Conservation (phyloP, 2,888 invertebrate genomes). For the Metopia argyrocephala region DNA sequence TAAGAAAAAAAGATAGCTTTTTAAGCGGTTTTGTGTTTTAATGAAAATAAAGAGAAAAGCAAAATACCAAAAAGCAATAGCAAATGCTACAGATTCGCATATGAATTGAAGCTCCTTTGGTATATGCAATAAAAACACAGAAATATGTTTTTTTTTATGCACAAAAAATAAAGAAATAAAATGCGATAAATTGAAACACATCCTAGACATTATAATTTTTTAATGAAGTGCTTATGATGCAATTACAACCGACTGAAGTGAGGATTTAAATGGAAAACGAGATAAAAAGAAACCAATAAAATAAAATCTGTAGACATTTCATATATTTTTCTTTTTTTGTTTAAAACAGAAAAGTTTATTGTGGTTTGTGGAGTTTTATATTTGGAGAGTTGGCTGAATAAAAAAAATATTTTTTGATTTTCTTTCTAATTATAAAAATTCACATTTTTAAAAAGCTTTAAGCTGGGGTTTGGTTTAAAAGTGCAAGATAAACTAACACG, state of each 20-base stretch:
- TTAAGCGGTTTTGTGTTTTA: slow-evolving; percentile 64
- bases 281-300: slow-evolving; percentile 30
- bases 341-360: slow-evolving; percentile 40
- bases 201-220: slow-evolving; percentile 73
- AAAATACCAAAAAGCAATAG: slow-evolving; percentile 16
- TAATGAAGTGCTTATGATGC: slow-evolving; percentile 76
- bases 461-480: no score
- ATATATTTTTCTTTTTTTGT: slow-evolving; percentile 21
- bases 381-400: background rate
- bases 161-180: slow-evolving; percentile 16
- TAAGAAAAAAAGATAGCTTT: slow-evolving; percentile 58
- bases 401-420: background rate
- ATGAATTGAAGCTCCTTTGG: background rate
- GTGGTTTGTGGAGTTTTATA: slow-evolving; percentile 31
- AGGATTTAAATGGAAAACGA: slow-evolving; percentile 47
- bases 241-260: slow-evolving; percentile 67
- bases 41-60: background rate
- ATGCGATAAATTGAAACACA: slow-evolving; percentile 50
- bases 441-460: no score
- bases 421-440: no score
- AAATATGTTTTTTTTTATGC: slow-evolving; percentile 13
- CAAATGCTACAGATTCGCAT: slow-evolving; percentile 36
- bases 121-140: slow-evolving; percentile 15
- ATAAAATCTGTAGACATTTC: slow-evolving; percentile 44
- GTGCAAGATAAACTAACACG: no score